phyloP scores from a whole-genome alignment of 2,113 vertebrate genomes.

The Elephantulus edwardii region DNA sequence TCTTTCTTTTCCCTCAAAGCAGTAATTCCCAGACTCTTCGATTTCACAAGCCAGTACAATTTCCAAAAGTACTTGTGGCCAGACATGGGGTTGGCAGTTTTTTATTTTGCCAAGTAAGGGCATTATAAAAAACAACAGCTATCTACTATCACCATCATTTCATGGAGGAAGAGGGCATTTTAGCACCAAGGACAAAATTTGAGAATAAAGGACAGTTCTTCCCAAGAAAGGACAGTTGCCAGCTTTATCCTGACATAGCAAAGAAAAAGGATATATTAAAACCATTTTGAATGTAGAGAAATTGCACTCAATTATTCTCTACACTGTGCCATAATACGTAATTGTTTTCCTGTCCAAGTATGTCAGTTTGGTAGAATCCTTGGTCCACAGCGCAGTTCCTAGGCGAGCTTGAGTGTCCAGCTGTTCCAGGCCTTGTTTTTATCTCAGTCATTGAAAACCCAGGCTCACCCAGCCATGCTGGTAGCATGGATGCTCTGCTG shows the following conservation, averaged over 20 bases:
- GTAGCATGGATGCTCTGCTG: background rate
- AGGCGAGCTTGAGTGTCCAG: background rate
- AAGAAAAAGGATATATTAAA: slow-evolving; percentile 47
- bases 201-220: slow-evolving; percentile 71
- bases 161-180: slow-evolving; percentile 67
- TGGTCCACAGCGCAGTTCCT: background rate
- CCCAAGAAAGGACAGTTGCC: slow-evolving; percentile 68
- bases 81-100: slow-evolving; percentile 47
- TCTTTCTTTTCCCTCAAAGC: slow-evolving; percentile 2
- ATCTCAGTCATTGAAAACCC: background rate
- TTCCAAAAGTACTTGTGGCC: slow-evolving; percentile 56
- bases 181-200: slow-evolving; percentile 72
- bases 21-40: slow-evolving; percentile 23
- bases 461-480: background rate
- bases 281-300: slow-evolving; percentile 30
- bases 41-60: slow-evolving; percentile 50
- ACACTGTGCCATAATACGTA: background rate
- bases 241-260: slow-evolving; percentile 47
- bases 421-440: background rate
- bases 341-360: slow-evolving; percentile 49
- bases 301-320: slow-evolving; percentile 16
- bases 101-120: slow-evolving; percentile 69
- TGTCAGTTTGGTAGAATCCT: background rate
- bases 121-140: slow-evolving; percentile 45
- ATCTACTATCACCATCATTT: slow-evolving; percentile 44